Conservation (phyloP, 2,113 vertebrate species). For the Amblyopsis rosae region DNA sequence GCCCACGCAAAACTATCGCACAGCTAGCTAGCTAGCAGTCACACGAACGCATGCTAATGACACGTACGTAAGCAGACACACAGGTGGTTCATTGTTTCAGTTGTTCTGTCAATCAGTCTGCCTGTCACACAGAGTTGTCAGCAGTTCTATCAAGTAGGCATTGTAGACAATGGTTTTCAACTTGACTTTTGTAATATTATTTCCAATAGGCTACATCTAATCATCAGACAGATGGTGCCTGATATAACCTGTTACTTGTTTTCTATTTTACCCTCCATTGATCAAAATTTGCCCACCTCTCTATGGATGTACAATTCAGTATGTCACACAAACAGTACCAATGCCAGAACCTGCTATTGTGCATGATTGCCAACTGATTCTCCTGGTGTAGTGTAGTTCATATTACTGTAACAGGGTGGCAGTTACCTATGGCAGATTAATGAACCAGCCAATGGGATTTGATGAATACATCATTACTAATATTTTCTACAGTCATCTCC, state of each 20-base stretch:
- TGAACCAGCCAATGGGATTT: constrained; percentile 29
- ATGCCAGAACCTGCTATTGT: constrained; percentile 19
- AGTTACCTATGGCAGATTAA: constrained; percentile 41
- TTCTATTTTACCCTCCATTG: constrained; percentile 46
- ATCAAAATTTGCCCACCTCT: constrained; percentile 29
- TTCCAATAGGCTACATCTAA: no score
- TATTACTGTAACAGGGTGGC: constrained; percentile 41
- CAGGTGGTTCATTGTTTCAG: background rate
- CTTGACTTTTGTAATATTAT: no score
- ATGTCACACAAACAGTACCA: constrained; percentile 37
- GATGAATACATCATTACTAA: constrained; percentile 40
- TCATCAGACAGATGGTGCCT: background rate
- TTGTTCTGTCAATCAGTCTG: constrained; percentile 17
- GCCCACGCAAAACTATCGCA: constrained; percentile 61
- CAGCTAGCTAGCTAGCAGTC: constrained; percentile 26
- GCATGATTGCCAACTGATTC: constrained; percentile 30
- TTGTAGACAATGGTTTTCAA: no score
- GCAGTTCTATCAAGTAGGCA: no score
- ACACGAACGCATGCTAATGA: constrained; percentile 30
- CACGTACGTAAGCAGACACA: background rate
- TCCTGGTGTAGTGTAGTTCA: constrained; percentile 40
- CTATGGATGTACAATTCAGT: constrained; percentile 4
- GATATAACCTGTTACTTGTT: constrained; percentile 35
- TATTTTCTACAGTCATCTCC: constrained; percentile 29
- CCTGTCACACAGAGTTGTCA: constrained; percentile 11